Evolutionary conservation across 2,113 vertebrate genomes (phyloP).

Genomic region (Marmota monax): DNA sequence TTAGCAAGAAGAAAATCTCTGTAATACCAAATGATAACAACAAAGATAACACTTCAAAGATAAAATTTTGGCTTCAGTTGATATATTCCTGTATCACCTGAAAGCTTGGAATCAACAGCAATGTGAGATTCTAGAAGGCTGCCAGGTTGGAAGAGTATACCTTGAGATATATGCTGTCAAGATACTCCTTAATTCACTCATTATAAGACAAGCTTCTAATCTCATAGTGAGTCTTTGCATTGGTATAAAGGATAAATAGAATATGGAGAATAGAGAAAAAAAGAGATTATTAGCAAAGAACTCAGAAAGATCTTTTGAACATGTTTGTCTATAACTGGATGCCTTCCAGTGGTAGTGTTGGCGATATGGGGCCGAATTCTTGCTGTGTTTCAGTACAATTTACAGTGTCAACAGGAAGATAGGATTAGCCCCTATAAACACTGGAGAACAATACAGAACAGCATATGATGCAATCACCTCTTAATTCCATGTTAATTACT

Average conservation of each 20-base stretch:
- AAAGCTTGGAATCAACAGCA: constrained; percentile 12
- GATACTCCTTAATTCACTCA: constrained; percentile 24
- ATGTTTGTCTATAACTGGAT: not conserved
- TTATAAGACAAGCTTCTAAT: not conserved
- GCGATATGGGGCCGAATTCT: not conserved
- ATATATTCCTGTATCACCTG: not conserved
- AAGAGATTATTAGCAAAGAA: not conserved
- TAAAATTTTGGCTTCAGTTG: not conserved
- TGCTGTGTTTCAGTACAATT: not conserved
- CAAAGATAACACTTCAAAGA: constrained; percentile 37
- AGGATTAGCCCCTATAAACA: not conserved
- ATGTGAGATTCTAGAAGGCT: constrained; percentile 19
- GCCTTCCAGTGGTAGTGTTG: not conserved
- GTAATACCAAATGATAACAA: not conserved
- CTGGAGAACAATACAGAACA: not conserved
- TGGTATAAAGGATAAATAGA: not conserved
- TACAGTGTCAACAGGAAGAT: constrained; percentile 28
- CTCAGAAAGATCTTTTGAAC: not conserved
- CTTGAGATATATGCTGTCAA: not conserved
- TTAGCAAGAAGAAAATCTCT: constrained; percentile 22
- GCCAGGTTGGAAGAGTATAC: not conserved
- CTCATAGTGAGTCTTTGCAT: not conserved
- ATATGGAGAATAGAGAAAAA: not conserved
- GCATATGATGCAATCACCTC: not conserved
- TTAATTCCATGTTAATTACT: not conserved